Evolutionary conservation across 2,113 vertebrate genomes (phyloP).

Genomic region (Cyprinodon brontotheroides): DNA sequence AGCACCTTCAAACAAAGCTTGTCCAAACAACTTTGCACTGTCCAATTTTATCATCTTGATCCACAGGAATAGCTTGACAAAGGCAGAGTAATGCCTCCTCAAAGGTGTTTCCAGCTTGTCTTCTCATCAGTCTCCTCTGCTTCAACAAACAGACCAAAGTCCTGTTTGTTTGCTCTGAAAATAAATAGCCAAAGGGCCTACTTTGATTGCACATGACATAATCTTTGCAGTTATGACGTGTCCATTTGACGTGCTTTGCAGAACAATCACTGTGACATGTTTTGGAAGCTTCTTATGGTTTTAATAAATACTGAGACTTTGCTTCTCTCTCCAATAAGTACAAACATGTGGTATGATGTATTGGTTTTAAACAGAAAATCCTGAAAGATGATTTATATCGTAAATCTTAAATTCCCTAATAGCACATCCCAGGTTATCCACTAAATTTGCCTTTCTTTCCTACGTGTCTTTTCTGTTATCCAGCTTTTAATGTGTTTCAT

Average conservation of each 20-base stretch:
- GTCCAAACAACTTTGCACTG: slow-evolving; percentile 69
- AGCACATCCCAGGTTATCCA: slow-evolving; percentile 7
- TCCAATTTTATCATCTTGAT: slow-evolving; percentile 64
- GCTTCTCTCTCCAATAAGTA: not conserved
- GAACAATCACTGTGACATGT: slow-evolving; percentile 1
- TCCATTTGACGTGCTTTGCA: slow-evolving; percentile 12
- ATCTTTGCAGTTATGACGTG: slow-evolving; percentile 24
- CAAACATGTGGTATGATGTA: not conserved
- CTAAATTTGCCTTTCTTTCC: not conserved
- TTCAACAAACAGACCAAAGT: slow-evolving; percentile 55
- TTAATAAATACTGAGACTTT: slow-evolving; percentile 7
- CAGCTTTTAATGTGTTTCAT: slow-evolving; percentile 24
- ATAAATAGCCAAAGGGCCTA: slow-evolving; percentile 46
- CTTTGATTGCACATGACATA: slow-evolving; percentile 43
- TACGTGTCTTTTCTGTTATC: slow-evolving; percentile 22
- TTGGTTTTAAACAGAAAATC: not conserved
- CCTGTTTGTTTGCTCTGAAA: slow-evolving; percentile 73
- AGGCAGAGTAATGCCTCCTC: slow-evolving; percentile 48
- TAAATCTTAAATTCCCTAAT: not conserved
- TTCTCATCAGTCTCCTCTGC: slow-evolving; percentile 19
- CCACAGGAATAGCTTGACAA: slow-evolving; percentile 41
- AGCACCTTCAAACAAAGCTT: slow-evolving; percentile 62
- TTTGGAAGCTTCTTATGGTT: slow-evolving; percentile 13
- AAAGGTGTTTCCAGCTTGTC: slow-evolving; percentile 5
- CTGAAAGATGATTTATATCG: not conserved